Evolutionary conservation across 2,113 vertebrate species (phyloP), one percentile per base, ranked within the genome.

Genomic region (Nerophis ophidion): DNA sequence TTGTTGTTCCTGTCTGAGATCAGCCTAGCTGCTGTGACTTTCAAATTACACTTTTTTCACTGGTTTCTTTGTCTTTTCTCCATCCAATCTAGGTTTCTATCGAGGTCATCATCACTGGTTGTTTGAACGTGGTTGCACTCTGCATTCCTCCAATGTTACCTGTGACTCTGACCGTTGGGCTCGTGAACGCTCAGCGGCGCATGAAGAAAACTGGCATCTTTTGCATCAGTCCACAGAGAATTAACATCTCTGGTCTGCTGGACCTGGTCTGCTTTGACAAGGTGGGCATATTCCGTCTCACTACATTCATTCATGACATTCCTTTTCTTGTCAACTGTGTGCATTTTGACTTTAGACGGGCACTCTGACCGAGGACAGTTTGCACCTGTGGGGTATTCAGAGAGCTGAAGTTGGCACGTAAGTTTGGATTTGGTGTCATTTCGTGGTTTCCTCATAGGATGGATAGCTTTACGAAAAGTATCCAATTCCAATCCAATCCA

Each of bases 181-280:
- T 99, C 0, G 92, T 98, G n/a, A 97, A 96, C 46, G 96, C 96
- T 11, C 96, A 99, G 83, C 91, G 92, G 44, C 92, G 96, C n/a
- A 38, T 99, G 84, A 98, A 90, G 71, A 89, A 85, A 33, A 61
- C 91, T 0, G 95, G 96, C 35, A 98, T 99, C 87, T 99, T 98
- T 75, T 99, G 95, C 75, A 96, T 97, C 83, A 98, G 96, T 64
- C 97, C 97, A 2, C 96, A 98, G 64, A 93, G 96, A 81, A 99
- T 99, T 83, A 98, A 98, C 87, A 94, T 98, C 61, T 98, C 95
- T 61, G 95, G 97, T 47, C 97, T 98, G 61, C 88, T 98, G 57
- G 95, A 98, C 84, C 88, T 99, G 51, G 88, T 99, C 71, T 98
- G 95, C 75, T 98, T 99, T 68, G 97, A 99, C 85, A 98, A 99